Evolutionary conservation across 2,797 vertebrate species (phyloP).

Genomic region (Glyptemys insculpta): DNA sequence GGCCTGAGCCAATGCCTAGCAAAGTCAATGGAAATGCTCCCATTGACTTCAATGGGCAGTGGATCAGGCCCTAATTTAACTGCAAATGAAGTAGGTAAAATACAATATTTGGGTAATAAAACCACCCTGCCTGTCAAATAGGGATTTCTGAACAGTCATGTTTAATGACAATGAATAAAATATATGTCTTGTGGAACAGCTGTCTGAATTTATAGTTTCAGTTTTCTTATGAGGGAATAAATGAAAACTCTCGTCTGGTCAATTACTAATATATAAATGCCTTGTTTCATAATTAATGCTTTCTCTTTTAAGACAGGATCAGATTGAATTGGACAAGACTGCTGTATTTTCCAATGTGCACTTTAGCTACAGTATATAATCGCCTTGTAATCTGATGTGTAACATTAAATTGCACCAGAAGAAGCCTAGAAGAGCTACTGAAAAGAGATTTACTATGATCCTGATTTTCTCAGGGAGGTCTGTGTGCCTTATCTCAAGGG

Average conservation of each 20-base stretch:
- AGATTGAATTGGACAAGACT: background rate
- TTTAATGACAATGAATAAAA: constrained; percentile 26
- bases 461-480: background rate
- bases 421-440: background rate
- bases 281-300: background rate
- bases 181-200: background rate
- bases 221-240: background rate
- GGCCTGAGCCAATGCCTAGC: background rate
- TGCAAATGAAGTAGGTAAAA: constrained; percentile 73
- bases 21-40: background rate
- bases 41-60: background rate
- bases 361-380: background rate
- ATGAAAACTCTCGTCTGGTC: background rate
- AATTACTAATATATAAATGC: background rate
- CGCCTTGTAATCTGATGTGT: background rate
- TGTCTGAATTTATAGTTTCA: constrained; percentile 19
- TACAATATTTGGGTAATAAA: constrained; percentile 72
- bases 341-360: background rate
- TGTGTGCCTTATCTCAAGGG: background rate
- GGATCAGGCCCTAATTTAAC: constrained; percentile 51
- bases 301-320: background rate
- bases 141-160: constrained; percentile 45
- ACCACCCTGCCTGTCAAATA: constrained; percentile 50
- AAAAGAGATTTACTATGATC: background rate
- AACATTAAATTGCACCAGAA: background rate